phyloP scores from a whole-genome alignment of 2,113 vertebrate species.

The Triplophysa siluroides region DNA sequence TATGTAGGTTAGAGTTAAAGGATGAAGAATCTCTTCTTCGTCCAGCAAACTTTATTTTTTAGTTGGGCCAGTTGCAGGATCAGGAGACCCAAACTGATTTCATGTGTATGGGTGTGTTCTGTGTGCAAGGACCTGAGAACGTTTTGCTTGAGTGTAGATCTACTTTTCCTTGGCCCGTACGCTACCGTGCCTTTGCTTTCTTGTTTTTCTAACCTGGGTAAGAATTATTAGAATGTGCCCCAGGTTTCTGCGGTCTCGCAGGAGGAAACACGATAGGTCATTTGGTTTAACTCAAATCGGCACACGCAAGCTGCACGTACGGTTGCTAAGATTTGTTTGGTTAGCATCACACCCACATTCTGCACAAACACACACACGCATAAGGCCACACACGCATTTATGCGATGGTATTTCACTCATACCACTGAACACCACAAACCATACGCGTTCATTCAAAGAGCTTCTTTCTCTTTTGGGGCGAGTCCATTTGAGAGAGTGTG shows the following conservation, averaged over 20 bases:
- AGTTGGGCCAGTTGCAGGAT: neutral
- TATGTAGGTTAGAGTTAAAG: neutral
- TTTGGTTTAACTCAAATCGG: neutral
- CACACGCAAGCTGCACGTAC: slow-evolving; percentile 6
- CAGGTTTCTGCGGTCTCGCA: slow-evolving; percentile 27
- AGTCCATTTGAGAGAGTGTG: neutral
- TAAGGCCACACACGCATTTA: neutral
- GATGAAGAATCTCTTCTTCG: neutral
- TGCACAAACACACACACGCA: slow-evolving; percentile 15
- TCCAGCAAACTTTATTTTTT: neutral
- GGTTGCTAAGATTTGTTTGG: slow-evolving; percentile 13
- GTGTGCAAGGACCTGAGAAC: slow-evolving; percentile 4
- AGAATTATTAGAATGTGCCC: slow-evolving; percentile 45
- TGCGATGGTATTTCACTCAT: neutral
- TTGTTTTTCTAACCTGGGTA: slow-evolving; percentile 50
- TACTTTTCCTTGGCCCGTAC: neutral
- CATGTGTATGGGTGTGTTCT: slow-evolving; percentile 4
- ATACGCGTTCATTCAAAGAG: neutral
- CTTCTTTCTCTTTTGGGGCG: neutral
- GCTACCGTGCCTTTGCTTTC: neutral
- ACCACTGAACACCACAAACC: neutral
- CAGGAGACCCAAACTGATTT: slow-evolving; percentile 5
- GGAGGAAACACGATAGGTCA: slow-evolving; percentile 30
- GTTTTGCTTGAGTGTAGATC: slow-evolving; percentile 30
- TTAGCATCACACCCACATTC: neutral